Conservation (phyloP, 2,113 vertebrate species). For the Rhinopithecus roxellana region DNA sequence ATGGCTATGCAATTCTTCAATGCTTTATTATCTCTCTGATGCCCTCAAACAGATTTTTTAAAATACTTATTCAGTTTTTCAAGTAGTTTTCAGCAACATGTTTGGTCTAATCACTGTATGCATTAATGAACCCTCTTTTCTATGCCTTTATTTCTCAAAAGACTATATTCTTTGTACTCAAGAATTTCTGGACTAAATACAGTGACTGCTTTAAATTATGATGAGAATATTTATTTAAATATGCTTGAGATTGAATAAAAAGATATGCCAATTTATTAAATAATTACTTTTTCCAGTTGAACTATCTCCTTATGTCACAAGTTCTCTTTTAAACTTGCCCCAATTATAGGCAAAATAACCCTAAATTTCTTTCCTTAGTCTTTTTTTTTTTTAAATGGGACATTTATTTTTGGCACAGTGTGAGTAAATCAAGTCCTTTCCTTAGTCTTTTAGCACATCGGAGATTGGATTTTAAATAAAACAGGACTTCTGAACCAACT, state of each 20-base stretch:
- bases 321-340: not conserved
- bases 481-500: not conserved
- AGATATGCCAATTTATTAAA: not conserved
- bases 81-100: not conserved
- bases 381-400: not conserved
- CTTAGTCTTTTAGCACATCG: not conserved
- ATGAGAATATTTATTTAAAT: slow-evolving; percentile 21
- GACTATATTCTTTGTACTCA: not conserved
- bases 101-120: not conserved
- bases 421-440: not conserved
- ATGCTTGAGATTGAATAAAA: not conserved
- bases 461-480: not conserved
- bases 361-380: not conserved
- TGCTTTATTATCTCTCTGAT: not conserved
- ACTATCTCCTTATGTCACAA: not conserved
- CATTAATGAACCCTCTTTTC: not conserved
- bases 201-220: not conserved
- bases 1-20: not conserved
- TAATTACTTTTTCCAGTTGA: slow-evolving; percentile 17
- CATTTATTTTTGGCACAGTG: no score
- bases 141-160: not conserved
- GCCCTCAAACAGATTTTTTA: not conserved
- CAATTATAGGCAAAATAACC: not conserved
- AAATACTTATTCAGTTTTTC: slow-evolving; percentile 21
- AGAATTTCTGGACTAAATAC: not conserved